Evolutionary conservation across 2,888 invertebrate species (phyloP).

Genomic region (Vandiemenella viatica): DNA sequence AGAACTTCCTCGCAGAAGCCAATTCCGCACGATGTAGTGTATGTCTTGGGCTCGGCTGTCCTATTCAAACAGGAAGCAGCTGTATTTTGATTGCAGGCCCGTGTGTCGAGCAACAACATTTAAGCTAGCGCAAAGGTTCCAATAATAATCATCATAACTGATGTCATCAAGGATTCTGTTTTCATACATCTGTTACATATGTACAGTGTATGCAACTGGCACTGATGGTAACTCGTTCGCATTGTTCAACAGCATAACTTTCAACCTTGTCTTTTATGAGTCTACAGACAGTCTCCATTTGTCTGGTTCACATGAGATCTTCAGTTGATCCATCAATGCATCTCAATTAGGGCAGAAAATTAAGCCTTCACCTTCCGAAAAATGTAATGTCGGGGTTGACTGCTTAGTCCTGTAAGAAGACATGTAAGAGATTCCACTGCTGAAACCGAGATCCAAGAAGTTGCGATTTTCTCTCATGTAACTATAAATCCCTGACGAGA

Average conservation of each 20-base stretch:
- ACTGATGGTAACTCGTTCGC: not conserved
- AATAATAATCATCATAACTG: not conserved
- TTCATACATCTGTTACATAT: not conserved
- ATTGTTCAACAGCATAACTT: not conserved
- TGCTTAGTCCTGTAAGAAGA: not conserved
- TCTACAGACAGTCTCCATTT: not conserved
- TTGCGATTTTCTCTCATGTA: not conserved
- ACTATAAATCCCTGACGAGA: not conserved
- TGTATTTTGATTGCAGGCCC: not conserved
- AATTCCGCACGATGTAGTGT: not conserved
- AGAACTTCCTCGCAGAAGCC: not conserved
- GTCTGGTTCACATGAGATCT: not conserved
- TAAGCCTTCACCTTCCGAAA: slow-evolving; percentile 1
- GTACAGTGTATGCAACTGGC: not conserved
- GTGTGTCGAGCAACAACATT: not conserved
- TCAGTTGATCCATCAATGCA: not conserved
- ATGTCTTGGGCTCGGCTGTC: not conserved
- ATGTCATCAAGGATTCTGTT: not conserved
- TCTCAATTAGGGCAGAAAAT: no score
- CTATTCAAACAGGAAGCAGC: not conserved
- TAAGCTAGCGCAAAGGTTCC: not conserved
- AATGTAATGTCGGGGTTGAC: not conserved
- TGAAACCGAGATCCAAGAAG: slow-evolving; percentile 1
- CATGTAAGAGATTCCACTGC: not conserved
- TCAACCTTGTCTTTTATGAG: not conserved